Evolutionary conservation across 1,140 invertebrate species (phyloP).

Genomic region (Lerema accius): DNA sequence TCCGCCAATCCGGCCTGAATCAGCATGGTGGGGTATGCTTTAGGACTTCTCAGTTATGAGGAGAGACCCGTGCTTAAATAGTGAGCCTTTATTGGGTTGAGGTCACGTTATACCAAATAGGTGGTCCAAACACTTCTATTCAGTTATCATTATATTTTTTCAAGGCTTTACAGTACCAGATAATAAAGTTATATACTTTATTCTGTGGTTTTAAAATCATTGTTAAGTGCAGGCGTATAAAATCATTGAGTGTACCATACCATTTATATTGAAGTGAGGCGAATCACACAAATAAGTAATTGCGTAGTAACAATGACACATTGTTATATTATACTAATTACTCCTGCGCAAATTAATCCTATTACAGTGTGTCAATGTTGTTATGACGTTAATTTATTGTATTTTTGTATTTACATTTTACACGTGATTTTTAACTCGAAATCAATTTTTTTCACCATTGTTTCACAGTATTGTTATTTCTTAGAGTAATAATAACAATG

Average conservation of each 20-base stretch:
- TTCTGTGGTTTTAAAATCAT: neutral
- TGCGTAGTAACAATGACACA: constrained; percentile 21
- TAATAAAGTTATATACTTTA: neutral
- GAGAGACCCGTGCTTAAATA: too few relatives aligned
- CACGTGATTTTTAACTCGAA: neutral
- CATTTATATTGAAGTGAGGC: constrained; percentile 1
- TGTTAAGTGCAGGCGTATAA: neutral
- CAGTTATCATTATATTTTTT: neutral
- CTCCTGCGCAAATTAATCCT: constrained; percentile 3
- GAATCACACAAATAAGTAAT: constrained; percentile 10
- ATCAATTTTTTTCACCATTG: constrained; percentile 25
- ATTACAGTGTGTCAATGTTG: constrained; percentile 1
- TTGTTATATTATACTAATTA: constrained; percentile 24
- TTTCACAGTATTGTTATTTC: constrained; percentile 9
- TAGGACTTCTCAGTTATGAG: too few relatives aligned
- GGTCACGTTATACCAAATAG: too few relatives aligned
- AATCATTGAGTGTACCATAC: neutral
- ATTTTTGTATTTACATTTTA: too few relatives aligned
- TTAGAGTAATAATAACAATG: constrained; percentile 2
- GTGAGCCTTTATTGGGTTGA: too few relatives aligned
- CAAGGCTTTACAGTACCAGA: neutral
- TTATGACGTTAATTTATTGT: constrained; percentile 7
- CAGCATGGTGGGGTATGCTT: too few relatives aligned
- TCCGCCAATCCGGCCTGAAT: too few relatives aligned
- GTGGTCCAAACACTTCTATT: too few relatives aligned